Evolutionary conservation across 2,113 vertebrate species (phyloP), one percentile per base, ranked within the genome.

Genomic region (Eptatretus burgeri): DNA sequence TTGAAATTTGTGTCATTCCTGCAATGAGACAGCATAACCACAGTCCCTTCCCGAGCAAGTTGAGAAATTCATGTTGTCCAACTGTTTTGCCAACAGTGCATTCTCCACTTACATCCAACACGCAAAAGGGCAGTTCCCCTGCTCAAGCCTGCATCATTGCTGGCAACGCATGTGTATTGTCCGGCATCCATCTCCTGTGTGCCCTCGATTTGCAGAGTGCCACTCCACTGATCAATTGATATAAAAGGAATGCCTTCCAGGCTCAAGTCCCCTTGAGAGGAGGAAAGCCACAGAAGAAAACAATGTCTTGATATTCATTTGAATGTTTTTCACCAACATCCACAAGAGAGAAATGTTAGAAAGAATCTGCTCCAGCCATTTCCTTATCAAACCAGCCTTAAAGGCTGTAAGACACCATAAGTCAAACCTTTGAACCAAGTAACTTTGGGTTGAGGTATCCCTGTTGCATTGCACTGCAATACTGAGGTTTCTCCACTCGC

Each of bases 361-460:
- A 41, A 41, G 27, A 41, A 41, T 41, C 27, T 7, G 27, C 27
- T 41, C 27, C 27, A 41, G 27, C 27, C 27, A 41, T 41, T 41
- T 41, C 27, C 27, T 41, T 41, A 41, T 41, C 27, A 41, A 41
- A 41, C 27, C 27, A 41, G 27, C 27, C 27, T 41, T 41, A 41
- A 41, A 41, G 7, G 27, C 27, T 41, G 27, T 41, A 41, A 41
- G 27, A 41, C 27, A 41, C 27, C 27, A 41, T 41, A 41, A 41
- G 27, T 41, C 27, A 41, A 74, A 98, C 91, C 87, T 93, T 89
- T 96, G 76, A 85, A 88, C 91, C 91, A 98, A 68, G 71, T 75
- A 65, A 98, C 74, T 9, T 79, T 77, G 1, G 91, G 85, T n/a
- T 71, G 71, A 51, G 89, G 91, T 63, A 82, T 66, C 60, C 91